phyloP scores from a whole-genome alignment of 2,797 vertebrate genomes.

The Toxotes lorentzi region DNA sequence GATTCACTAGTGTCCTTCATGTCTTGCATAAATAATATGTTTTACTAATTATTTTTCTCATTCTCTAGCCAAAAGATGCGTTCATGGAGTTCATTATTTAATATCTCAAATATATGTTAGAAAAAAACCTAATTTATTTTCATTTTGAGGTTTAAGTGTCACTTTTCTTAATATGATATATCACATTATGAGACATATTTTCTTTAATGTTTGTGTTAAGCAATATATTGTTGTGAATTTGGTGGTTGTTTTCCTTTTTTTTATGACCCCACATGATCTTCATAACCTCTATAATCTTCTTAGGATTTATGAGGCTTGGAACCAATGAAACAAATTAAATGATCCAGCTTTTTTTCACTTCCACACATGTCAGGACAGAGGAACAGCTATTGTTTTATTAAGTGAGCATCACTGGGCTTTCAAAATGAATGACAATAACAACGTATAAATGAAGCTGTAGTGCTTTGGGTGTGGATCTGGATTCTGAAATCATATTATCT shows the following conservation, averaged over 20 bases:
- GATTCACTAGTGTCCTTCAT: slow-evolving; percentile 3
- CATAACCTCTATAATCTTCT: slow-evolving; percentile 65
- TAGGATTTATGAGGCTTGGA: slow-evolving; percentile 66
- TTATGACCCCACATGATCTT: slow-evolving; percentile 63
- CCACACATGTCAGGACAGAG: slow-evolving; percentile 24
- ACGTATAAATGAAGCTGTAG: slow-evolving; percentile 9
- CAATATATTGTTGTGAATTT: slow-evolving; percentile 37
- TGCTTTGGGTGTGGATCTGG: slow-evolving; percentile 35
- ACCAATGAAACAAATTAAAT: slow-evolving; percentile 62
- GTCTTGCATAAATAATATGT: background rate
- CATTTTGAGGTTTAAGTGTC: background rate
- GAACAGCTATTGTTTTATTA: slow-evolving; percentile 26
- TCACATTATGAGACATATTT: background rate
- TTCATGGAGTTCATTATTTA: background rate
- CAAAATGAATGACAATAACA: slow-evolving; percentile 5
- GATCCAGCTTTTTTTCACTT: slow-evolving; percentile 30
- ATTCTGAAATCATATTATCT: slow-evolving; percentile 41
- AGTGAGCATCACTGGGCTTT: slow-evolving; percentile 31
- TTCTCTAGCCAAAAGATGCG: background rate
- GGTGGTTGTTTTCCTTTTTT: slow-evolving; percentile 49
- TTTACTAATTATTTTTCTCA: slow-evolving; percentile 2
- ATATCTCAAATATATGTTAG: background rate
- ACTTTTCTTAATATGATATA: slow-evolving; percentile 11
- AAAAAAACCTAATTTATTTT: background rate
- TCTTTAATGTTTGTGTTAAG: slow-evolving; percentile 23